Evolutionary conservation across 2,113 vertebrate genomes (phyloP), one percentile per base, ranked within the genome.

Genomic region (Anoplopoma fimbria): DNA sequence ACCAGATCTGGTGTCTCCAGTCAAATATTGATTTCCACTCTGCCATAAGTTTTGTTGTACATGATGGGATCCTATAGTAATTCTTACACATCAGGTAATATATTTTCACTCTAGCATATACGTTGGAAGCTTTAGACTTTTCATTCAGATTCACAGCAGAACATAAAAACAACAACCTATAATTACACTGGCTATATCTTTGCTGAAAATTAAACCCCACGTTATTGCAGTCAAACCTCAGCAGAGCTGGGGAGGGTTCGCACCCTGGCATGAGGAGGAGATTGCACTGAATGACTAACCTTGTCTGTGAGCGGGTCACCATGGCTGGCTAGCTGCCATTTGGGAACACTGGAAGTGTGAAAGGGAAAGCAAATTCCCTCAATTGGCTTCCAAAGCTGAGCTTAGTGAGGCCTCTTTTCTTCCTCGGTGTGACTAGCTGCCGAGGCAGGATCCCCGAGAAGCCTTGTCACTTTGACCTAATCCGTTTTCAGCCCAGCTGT

Each of bases 401-500:
- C 94, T 94, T 92, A 93, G 91, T 92, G 84, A 92, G 79, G 91
- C 92, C 89, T 79, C 88, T 91, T 92, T 94, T 95, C 95, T 95
- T 94, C 89, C 93, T 88, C 91, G 62, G 94, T 92, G 94, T 89
- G 88, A 87, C 89, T 58, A 70, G 77, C 70, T 57, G 19, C 60
- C 4, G n/a, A 85, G 83, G 83, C 81, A 71, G 73, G 84, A 89
- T 83, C 87, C 86, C 71, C 87, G 64, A 82, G 82, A 82, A 95
- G 94, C 93, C 94, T 58, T 92, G 92, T 94, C 95, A 94, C 94
- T 96, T 94, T 92, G 91, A 96, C 96, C 96, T 98, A 97, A 98
- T 97, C 97, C 93, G 75, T 93, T 97, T 96, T 97, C 95, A 95
- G 95, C 94, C 94, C 95, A 96, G 95, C 95, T 96, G 96, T 95